Conservation (phyloP, 2,797 vertebrate genomes). For the Protosalanx chinensis region DNA sequence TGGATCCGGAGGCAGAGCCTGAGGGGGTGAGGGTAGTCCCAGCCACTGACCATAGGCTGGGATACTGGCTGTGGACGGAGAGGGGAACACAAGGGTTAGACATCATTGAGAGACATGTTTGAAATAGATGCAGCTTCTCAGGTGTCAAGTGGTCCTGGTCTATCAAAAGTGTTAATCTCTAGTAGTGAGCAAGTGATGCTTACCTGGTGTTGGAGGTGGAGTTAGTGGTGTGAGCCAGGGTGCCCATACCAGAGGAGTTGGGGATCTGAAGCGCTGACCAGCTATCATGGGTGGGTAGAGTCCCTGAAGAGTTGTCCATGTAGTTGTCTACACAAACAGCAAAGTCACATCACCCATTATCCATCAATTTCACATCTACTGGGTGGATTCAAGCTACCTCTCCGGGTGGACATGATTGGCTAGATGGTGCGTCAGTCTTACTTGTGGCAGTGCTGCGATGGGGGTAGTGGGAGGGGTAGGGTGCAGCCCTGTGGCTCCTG, state of each 20-base stretch:
- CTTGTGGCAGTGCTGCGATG: slow-evolving; percentile 72
- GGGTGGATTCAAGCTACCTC: background rate
- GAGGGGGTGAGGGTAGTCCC: slow-evolving; percentile 74
- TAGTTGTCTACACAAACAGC: slow-evolving; percentile 68
- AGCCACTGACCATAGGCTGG: slow-evolving; percentile 78
- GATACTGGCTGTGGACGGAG: slow-evolving; percentile 71
- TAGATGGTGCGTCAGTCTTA: slow-evolving; percentile 38
- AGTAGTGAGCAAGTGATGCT: slow-evolving; percentile 7
- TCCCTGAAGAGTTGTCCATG: slow-evolving; percentile 73
- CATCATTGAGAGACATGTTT: background rate
- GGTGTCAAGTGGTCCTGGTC: background rate
- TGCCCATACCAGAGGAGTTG: slow-evolving; percentile 75
- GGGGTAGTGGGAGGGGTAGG: slow-evolving; percentile 77
- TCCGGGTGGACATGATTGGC: background rate
- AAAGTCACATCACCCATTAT: slow-evolving; percentile 1
- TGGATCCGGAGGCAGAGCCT: slow-evolving; percentile 70
- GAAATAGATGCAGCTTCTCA: background rate
- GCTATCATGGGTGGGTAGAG: slow-evolving; percentile 72
- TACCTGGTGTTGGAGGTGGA: slow-evolving; percentile 75
- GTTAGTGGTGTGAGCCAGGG: slow-evolving; percentile 74
- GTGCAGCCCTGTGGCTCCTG: slow-evolving; percentile 70
- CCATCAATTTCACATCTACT: background rate
- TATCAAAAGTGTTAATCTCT: background rate
- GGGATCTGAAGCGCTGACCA: slow-evolving; percentile 79
- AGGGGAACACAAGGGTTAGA: background rate